These are phyloP conservation scores for Idaea aversata DNA, from an alignment of 2,888 invertebrate species.

Conservation along the genomic window DNA sequence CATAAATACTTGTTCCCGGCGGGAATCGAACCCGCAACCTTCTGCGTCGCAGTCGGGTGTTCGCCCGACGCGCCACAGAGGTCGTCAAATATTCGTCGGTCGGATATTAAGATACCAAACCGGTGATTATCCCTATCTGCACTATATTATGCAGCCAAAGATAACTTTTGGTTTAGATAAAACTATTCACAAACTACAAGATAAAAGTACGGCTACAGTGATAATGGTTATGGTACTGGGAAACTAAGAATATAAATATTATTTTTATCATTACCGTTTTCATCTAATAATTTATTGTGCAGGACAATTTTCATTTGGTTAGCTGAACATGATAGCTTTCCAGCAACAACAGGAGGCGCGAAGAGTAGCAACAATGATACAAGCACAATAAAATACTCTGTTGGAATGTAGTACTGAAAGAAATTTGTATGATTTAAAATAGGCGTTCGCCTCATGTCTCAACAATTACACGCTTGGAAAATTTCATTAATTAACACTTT, in stretches of 20 bases:
- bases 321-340: constrained; percentile 1
- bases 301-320: constrained; percentile 5
- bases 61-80: no score
- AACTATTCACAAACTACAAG: neutral
- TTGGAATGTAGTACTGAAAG: neutral
- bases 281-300: constrained; percentile 8
- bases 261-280: constrained; percentile 1
- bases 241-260: neutral
- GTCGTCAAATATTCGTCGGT: no score
- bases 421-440: neutral
- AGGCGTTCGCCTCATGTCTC: no score
- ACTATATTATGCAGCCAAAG: no score
- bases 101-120: no score
- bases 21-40: no score
- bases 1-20: no score
- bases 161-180: no score
- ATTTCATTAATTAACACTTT: no score
- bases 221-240: neutral
- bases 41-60: no score
- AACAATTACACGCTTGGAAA: no score
- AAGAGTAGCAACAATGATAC: neutral
- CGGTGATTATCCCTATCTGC: no score
- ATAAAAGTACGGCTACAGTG: neutral
- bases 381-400: neutral
- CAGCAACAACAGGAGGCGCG: constrained; percentile 5